A percentile compares a stretch with the other conserved stretches of the same genome.
These are phyloP conservation scores for Miniopterus natalensis DNA, from an alignment of 2,113 vertebrate species.

Conservation along the genomic window DNA sequence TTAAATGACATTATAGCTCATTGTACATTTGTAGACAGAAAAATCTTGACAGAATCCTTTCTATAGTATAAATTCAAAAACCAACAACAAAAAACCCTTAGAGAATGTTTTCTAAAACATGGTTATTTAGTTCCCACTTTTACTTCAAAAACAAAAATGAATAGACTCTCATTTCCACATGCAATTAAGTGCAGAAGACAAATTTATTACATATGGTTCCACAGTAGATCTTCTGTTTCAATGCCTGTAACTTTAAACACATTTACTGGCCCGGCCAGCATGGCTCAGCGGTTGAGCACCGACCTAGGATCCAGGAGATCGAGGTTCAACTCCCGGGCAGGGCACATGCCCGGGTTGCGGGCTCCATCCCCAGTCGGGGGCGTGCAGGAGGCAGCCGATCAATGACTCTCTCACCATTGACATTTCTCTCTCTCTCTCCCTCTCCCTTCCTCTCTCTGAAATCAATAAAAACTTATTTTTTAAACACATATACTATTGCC, in stretches of 20 bases:
- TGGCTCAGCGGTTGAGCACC: too few relatives aligned
- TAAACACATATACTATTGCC: not conserved
- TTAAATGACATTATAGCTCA: not conserved
- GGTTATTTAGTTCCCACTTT: not conserved
- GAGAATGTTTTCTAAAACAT: not conserved
- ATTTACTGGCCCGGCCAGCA: not conserved
- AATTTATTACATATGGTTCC: not conserved
- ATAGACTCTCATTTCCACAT: not conserved
- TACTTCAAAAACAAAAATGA: constrained; percentile 24
- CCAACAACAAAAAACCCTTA: not conserved
- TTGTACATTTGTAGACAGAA: not conserved
- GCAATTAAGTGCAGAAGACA: constrained; percentile 11
- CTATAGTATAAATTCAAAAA: not conserved
- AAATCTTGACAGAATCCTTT: not conserved
- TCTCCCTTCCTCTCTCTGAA: too few relatives aligned
- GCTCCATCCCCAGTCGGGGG: too few relatives aligned
- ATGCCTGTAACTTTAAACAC: not conserved
- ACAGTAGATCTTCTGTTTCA: not conserved
- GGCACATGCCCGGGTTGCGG: too few relatives aligned
- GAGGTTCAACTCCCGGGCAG: too few relatives aligned
- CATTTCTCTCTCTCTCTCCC: too few relatives aligned
- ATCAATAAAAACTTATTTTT: not conserved
- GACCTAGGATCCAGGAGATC: too few relatives aligned
- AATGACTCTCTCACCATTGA: too few relatives aligned
- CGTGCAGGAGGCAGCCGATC: too few relatives aligned